Percentiles rank a stretch among this genome's conserved stretches.
Conservation (phyloP, 2,888 invertebrate genomes). For the Erebia aethiops region DNA sequence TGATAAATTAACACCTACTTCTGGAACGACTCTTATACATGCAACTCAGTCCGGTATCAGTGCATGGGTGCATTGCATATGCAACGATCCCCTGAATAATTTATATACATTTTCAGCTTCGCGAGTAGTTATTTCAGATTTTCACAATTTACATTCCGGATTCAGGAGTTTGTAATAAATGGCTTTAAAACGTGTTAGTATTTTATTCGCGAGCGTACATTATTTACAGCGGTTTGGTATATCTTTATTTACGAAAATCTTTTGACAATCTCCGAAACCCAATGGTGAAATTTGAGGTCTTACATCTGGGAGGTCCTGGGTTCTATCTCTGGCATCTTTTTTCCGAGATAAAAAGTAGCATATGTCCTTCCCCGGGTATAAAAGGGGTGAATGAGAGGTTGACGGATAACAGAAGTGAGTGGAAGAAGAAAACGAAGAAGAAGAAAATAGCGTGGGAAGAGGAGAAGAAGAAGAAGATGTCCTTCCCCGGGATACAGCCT, state of each 20-base stretch:
- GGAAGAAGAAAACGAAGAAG: no score
- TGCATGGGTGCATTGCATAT: conserved; percentile 21
- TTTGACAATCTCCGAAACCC: background rate
- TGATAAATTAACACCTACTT: no score
- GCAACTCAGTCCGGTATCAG: conserved; percentile 11
- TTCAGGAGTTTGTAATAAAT: conserved; percentile 5
- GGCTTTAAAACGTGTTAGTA: conserved; percentile 17
- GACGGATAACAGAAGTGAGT: no score
- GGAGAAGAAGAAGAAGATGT: no score
- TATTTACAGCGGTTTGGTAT: background rate
- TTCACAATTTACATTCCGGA: conserved; percentile 13
- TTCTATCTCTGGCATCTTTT: no score
- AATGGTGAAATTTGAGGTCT: no score
- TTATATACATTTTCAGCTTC: conserved; percentile 22
- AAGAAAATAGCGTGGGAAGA: no score
- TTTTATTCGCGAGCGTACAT: conserved; percentile 4
- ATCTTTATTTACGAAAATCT: background rate
- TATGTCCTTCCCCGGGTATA: no score
- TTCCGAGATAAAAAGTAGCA: no score
- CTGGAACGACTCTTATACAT: background rate
- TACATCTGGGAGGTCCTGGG: no score
- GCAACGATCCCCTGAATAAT: conserved; percentile 27
- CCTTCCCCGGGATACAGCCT: no score
- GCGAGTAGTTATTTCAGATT: conserved; percentile 4
- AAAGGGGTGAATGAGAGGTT: no score